Conservation (phyloP, 2,113 vertebrate genomes). For the Neolamprologus kungweensis region DNA sequence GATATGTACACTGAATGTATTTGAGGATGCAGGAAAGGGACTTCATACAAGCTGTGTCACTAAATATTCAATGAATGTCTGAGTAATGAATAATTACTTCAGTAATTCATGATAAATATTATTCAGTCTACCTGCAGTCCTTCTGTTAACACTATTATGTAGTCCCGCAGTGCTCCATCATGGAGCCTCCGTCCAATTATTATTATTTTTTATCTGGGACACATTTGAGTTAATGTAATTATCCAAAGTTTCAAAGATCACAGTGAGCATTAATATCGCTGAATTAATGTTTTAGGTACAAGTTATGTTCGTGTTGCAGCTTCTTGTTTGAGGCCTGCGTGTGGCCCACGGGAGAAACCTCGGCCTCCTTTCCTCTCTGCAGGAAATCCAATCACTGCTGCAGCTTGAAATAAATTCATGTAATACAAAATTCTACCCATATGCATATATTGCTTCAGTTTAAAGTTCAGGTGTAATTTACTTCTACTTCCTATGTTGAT, state of each 20-base stretch:
- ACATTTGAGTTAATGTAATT: not conserved
- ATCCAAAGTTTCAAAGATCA: not conserved
- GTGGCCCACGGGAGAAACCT: not conserved
- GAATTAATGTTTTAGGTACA: accelerated
- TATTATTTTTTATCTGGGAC: not conserved
- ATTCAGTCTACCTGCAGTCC: not conserved
- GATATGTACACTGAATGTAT: accelerated
- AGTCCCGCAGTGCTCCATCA: not conserved
- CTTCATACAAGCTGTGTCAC: not conserved
- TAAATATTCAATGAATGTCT: not conserved
- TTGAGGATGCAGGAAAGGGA: not conserved
- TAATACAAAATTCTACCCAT: not conserved
- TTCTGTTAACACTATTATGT: not conserved
- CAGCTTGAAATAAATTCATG: not conserved
- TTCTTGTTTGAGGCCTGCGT: not conserved
- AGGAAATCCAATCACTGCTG: accelerated
- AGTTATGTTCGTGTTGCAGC: not conserved
- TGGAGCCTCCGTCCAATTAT: not conserved
- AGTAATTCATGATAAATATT: not conserved
- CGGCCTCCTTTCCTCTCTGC: not conserved
- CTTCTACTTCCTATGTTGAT: not conserved
- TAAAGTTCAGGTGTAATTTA: not conserved
- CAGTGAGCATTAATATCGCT: not conserved
- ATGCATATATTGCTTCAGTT: not conserved
- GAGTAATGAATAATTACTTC: not conserved